phyloP scores from a whole-genome alignment of 2,113 vertebrate genomes.

The Pycnonotus jocosus region DNA sequence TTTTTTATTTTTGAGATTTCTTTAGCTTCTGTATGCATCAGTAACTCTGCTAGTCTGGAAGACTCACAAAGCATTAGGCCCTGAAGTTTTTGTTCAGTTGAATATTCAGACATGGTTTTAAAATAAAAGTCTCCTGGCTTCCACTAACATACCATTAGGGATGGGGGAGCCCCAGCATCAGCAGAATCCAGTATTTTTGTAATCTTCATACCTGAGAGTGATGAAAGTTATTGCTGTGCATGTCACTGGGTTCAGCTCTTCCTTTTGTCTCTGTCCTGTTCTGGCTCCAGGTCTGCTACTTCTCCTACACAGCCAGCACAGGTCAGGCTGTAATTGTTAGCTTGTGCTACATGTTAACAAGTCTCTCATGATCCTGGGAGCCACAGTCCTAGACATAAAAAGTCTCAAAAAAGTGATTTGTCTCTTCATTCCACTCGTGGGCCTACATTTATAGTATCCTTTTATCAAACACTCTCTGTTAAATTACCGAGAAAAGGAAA shows the following conservation, averaged over 20 bases:
- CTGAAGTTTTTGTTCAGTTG: not conserved
- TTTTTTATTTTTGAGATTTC: not conserved
- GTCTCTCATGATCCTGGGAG: not conserved
- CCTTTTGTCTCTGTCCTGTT: not conserved
- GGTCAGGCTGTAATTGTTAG: not conserved
- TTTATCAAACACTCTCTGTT: not conserved
- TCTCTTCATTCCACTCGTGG: not conserved
- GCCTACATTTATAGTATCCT: not conserved
- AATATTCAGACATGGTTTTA: not conserved
- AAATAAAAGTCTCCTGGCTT: not conserved
- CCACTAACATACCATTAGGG: not conserved
- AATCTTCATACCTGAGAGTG: not conserved
- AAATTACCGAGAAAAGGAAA: not conserved
- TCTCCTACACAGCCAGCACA: not conserved
- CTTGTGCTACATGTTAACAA: not conserved
- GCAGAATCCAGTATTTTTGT: not conserved
- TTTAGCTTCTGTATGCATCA: not conserved
- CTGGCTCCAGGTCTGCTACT: not conserved
- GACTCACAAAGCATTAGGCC: not conserved
- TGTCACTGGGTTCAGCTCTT: not conserved
- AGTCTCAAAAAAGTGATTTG: not conserved
- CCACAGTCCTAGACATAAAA: not conserved
- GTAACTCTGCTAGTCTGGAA: not conserved
- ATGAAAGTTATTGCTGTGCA: not conserved
- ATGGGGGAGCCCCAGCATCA: not conserved